Conservation (phyloP, 2,888 invertebrate genomes). For the Serripes groenlandicus region DNA sequence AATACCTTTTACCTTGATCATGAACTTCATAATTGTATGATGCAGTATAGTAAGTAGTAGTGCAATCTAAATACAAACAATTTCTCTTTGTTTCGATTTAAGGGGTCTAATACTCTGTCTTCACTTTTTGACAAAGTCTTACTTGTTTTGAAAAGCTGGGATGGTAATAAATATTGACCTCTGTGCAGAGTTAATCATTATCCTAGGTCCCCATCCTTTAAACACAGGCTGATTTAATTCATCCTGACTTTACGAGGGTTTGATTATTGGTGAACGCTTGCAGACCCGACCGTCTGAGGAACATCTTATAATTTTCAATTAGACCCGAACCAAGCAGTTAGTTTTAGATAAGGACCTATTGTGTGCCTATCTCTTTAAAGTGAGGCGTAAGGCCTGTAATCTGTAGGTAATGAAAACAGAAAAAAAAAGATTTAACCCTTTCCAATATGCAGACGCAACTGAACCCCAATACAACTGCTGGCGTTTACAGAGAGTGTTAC, state of each 20-base stretch:
- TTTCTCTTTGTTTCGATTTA: too few relatives aligned
- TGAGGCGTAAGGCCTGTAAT: constrained; percentile 12
- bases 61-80: too few relatives aligned
- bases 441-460: too few relatives aligned
- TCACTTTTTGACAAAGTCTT: too few relatives aligned
- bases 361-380: constrained; percentile 27
- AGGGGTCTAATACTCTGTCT: too few relatives aligned
- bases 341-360: constrained; percentile 16
- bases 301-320: constrained; percentile 66
- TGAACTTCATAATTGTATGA: too few relatives aligned
- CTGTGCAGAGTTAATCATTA: constrained; percentile 10
- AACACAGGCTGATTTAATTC: constrained; percentile 57
- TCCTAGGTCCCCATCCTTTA: neutral
- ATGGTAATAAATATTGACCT: neutral
- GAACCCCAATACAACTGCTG: too few relatives aligned
- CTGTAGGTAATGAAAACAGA: constrained; percentile 6
- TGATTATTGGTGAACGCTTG: constrained; percentile 42
- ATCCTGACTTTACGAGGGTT: constrained; percentile 47
- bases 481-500: too few relatives aligned
- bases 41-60: too few relatives aligned
- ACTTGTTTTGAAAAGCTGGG: too few relatives aligned
- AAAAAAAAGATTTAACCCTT: neutral
- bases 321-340: neutral
- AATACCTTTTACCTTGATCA: too few relatives aligned
- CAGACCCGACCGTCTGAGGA: constrained; percentile 2